phyloP scores from a whole-genome alignment of 1,140 invertebrate genomes.

The Zaprionus taronus region DNA sequence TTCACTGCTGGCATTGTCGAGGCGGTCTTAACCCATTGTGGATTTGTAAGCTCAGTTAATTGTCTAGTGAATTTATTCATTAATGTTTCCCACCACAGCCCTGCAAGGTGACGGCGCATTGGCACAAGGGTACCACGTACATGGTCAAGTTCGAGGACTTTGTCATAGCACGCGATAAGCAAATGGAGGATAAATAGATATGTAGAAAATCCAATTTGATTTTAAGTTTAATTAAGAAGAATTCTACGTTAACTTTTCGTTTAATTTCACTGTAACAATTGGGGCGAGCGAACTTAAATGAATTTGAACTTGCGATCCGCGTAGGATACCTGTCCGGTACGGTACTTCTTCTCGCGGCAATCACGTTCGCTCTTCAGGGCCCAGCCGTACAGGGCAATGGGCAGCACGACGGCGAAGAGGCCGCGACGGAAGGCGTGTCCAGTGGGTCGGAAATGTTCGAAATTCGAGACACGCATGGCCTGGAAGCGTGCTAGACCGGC shows the following conservation, averaged over 20 bases:
- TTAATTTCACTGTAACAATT: constrained; percentile 58
- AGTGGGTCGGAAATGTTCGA: constrained; percentile 89
- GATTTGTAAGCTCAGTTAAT: constrained; percentile 92
- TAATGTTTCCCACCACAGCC: constrained; percentile 87
- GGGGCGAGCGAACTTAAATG: constrained; percentile 68
- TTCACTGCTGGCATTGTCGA: constrained; percentile 99
- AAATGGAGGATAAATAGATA: constrained; percentile 94
- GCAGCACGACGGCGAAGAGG: constrained; percentile 86
- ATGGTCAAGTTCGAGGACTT: constrained; percentile 99
- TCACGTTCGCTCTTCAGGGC: constrained; percentile 86
- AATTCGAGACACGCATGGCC: constrained; percentile 88
- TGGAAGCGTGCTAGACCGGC: constrained; percentile 89
- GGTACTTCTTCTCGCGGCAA: constrained; percentile 86
- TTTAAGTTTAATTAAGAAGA: constrained; percentile 9
- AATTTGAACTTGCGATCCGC: constrained; percentile 89
- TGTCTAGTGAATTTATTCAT: neutral
- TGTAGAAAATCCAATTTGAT: constrained; percentile 73
- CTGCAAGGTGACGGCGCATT: constrained; percentile 98
- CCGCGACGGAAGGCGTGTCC: constrained; percentile 86
- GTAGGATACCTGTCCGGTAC: constrained; percentile 90
- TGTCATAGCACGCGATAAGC: constrained; percentile 96
- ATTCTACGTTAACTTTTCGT: constrained; percentile 32
- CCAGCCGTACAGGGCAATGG: constrained; percentile 86
- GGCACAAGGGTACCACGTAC: constrained; percentile 99
- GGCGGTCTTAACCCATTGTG: constrained; percentile 95